Conservation (phyloP, 2,797 vertebrate species). For the Erithacus rubecula region DNA sequence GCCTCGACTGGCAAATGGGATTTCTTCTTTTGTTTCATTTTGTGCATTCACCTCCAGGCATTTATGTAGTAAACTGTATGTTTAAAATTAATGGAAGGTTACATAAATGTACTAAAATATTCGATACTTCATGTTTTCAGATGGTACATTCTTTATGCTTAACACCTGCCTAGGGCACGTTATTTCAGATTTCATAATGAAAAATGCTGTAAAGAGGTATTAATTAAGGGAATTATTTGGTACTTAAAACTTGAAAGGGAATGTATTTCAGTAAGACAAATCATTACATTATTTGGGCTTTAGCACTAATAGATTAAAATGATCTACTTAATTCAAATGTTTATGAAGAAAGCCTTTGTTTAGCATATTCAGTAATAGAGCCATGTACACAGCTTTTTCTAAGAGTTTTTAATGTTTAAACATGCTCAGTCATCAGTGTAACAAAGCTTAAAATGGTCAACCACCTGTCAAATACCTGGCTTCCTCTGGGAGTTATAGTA, state of each 20-base stretch:
- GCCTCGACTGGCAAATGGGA: not conserved
- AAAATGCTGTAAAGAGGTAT: not conserved
- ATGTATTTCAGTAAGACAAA: not conserved
- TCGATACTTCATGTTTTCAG: not conserved
- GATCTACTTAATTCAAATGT: not conserved
- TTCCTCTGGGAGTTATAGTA: not conserved
- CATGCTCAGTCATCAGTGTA: not conserved
- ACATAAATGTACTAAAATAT: slow-evolving; percentile 13
- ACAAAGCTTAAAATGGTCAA: slow-evolving; percentile 3
- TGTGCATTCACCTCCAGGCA: not conserved
- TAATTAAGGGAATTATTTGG: slow-evolving; percentile 3
- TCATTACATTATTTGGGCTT: not conserved
- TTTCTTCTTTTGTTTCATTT: not conserved
- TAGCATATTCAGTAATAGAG: not conserved
- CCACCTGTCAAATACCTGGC: not conserved
- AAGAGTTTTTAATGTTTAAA: not conserved
- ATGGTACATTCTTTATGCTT: not conserved
- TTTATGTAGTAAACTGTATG: not conserved
- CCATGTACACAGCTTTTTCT: not conserved
- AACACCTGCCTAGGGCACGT: not conserved
- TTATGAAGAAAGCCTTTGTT: not conserved
- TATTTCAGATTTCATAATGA: slow-evolving; percentile 20
- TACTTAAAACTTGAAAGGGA: not conserved
- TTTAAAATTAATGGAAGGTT: slow-evolving; percentile 27
- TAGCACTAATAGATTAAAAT: not conserved